phyloP scores from a whole-genome alignment of 2,888 invertebrate genomes.

The Cerastoderma edule region DNA sequence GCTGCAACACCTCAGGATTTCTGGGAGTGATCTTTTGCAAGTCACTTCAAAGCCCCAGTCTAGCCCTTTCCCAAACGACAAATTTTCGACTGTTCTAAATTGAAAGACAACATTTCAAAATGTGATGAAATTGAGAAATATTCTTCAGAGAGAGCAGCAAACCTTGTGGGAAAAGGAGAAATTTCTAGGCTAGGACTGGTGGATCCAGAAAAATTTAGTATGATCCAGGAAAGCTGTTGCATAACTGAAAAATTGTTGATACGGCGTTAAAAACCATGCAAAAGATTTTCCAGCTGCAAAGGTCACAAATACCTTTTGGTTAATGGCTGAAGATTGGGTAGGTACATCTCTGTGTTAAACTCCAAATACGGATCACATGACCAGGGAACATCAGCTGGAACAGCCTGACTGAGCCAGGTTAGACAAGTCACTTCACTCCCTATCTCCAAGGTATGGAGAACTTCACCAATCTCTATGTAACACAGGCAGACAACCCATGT shows the following conservation, averaged over 20 bases:
- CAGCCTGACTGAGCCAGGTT: slow-evolving; percentile 88
- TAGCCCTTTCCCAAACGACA: no score
- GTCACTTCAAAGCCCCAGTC: no score
- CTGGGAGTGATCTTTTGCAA: no score
- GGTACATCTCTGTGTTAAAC: slow-evolving; percentile 83
- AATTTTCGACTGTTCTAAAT: no score
- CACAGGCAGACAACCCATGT: slow-evolving; percentile 89
- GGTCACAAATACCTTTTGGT: slow-evolving; percentile 82
- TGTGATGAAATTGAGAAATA: no score
- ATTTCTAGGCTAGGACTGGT: neutral
- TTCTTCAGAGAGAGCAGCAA: no score
- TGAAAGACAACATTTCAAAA: no score
- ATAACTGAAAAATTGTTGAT: no score
- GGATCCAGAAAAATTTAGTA: no score
- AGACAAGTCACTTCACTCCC: slow-evolving; percentile 89
- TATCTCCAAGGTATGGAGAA: slow-evolving; percentile 87
- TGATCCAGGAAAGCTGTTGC: no score
- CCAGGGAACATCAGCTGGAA: slow-evolving; percentile 64
- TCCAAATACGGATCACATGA: slow-evolving; percentile 76
- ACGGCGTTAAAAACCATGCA: no score
- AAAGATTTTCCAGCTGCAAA: neutral
- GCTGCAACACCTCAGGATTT: no score
- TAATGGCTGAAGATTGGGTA: slow-evolving; percentile 85
- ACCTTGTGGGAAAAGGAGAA: slow-evolving; percentile 3
- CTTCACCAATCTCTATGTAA: slow-evolving; percentile 93